These are phyloP conservation scores for Orcinus orca DNA, from an alignment of 2,113 vertebrate species.

Conservation along the genomic window DNA sequence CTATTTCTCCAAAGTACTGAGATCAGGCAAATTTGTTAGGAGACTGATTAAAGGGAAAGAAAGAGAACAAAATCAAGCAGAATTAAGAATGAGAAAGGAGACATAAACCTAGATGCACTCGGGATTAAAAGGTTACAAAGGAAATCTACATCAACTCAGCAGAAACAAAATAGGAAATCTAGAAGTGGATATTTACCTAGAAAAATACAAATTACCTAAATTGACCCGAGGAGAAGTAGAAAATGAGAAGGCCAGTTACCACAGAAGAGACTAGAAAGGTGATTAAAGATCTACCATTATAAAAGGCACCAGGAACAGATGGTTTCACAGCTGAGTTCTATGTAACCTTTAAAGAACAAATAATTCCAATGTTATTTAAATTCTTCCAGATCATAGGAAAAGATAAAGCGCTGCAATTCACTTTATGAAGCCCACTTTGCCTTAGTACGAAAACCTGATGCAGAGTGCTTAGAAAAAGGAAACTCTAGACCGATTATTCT, in stretches of 20 bases:
- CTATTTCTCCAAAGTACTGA: neutral
- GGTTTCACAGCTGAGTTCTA: constrained; percentile 67
- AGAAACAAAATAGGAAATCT: neutral
- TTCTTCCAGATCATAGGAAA: constrained; percentile 39
- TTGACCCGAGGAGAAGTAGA: constrained; percentile 20
- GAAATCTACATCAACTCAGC: neutral
- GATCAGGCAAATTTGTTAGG: neutral
- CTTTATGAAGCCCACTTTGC: neutral
- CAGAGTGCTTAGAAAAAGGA: neutral
- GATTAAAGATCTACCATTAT: constrained; percentile 43
- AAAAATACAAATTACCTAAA: constrained; percentile 38
- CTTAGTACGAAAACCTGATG: neutral
- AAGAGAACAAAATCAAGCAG: neutral
- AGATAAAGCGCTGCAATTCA: neutral
- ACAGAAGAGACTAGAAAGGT: constrained; percentile 13
- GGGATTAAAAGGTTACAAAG: neutral
- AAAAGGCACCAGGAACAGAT: constrained; percentile 71
- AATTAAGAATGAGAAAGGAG: neutral
- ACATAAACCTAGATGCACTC: neutral
- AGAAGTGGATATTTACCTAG: neutral
- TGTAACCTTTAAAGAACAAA: constrained; percentile 71
- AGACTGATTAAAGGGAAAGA: neutral
- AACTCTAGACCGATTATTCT: neutral
- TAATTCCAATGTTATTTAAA: constrained; percentile 61
- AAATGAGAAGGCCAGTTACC: neutral